Evolutionary conservation across 2,888 invertebrate species (phyloP).

Genomic region (Chrysodeixis includens): DNA sequence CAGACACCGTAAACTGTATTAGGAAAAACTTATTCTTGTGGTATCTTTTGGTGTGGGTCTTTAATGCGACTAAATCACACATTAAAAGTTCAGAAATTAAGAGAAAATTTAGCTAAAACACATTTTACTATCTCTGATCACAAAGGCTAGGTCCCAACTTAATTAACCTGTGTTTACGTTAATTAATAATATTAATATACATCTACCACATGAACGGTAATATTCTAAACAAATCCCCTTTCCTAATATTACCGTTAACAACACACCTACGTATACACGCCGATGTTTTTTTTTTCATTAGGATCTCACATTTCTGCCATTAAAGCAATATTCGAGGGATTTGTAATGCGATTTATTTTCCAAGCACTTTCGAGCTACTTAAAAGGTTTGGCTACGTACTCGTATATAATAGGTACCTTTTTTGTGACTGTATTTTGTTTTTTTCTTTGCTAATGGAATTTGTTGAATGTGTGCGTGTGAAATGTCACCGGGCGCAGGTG

Average conservation of each 20-base stretch:
- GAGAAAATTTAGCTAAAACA: too few relatives aligned
- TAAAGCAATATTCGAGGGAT: constrained; percentile 29
- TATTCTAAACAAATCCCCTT: neutral
- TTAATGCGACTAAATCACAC: too few relatives aligned
- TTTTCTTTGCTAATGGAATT: constrained; percentile 34
- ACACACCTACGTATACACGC: constrained; percentile 8
- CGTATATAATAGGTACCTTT: too few relatives aligned
- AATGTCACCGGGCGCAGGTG: neutral
- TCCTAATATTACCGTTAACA: constrained; percentile 13
- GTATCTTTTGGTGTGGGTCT: too few relatives aligned
- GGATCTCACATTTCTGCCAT: constrained; percentile 26
- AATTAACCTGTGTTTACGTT: too few relatives aligned
- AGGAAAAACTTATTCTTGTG: too few relatives aligned
- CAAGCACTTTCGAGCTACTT: constrained; percentile 33
- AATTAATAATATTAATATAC: neutral
- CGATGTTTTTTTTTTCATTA: constrained; percentile 22
- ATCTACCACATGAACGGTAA: neutral
- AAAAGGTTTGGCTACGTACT: constrained; percentile 15
- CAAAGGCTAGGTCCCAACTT: neutral
- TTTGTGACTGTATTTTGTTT: constrained; percentile 17
- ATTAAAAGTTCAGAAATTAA: too few relatives aligned
- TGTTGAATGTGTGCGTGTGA: neutral
- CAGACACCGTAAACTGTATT: too few relatives aligned
- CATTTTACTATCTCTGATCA: neutral
- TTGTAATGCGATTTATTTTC: constrained; percentile 25